These are phyloP conservation scores for Acrossocheilus fasciatus DNA, from an alignment of 2,797 vertebrate species.

Conservation along the genomic window DNA sequence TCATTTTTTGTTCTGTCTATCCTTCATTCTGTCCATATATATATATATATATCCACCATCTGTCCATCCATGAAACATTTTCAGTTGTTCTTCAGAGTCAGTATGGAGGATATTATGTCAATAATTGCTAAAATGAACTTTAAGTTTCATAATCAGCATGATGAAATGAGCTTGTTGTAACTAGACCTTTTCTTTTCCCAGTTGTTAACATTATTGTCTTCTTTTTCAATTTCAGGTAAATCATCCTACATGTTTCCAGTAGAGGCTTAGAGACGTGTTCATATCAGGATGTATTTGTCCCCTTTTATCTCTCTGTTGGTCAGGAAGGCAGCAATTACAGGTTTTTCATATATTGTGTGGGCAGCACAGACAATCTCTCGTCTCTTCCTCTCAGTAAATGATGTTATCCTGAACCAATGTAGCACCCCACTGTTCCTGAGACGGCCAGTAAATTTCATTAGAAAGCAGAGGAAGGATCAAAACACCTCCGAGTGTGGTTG, in stretches of 20 bases:
- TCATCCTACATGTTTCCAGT: background rate
- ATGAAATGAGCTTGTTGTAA: background rate
- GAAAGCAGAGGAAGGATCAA: conserved; percentile 47
- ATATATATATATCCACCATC: background rate
- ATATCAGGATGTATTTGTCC: conserved; percentile 45
- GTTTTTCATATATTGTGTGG: conserved; percentile 51
- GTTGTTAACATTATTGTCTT: conserved; percentile 16
- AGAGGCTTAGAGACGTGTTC: conserved; percentile 27
- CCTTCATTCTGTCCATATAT: background rate
- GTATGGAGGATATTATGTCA: background rate
- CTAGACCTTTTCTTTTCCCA: background rate
- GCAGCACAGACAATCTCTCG: conserved; percentile 37
- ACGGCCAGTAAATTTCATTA: conserved; percentile 55
- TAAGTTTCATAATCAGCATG: background rate
- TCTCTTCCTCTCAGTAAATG: conserved; percentile 41
- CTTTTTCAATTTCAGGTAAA: conserved; percentile 22
- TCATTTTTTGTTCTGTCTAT: background rate
- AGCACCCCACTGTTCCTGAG: conserved; percentile 44
- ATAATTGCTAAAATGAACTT: background rate
- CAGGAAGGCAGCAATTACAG: conserved; percentile 50
- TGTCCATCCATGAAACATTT: background rate
- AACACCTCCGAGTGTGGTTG: conserved; percentile 36
- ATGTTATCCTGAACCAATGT: conserved; percentile 50
- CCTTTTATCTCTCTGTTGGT: conserved; percentile 45
- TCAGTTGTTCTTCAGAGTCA: background rate